phyloP scores from a whole-genome alignment of 2,888 invertebrate species.

The Pollenia amentaria region DNA sequence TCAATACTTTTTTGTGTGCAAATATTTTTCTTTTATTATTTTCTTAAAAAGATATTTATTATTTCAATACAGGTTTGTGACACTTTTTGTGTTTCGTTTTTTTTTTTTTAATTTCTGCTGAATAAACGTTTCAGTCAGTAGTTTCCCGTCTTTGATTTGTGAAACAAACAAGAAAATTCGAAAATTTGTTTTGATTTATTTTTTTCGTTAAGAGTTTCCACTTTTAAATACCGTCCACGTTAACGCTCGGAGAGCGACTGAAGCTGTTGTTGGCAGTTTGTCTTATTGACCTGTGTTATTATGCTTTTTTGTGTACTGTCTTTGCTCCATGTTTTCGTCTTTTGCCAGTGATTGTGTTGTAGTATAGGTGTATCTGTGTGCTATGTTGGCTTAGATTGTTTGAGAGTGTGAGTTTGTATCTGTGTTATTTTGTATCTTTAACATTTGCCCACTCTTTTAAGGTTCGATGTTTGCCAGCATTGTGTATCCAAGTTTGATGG shows the following conservation, averaged over 20 bases:
- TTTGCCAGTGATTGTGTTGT: constrained; percentile 15
- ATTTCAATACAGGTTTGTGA: constrained; percentile 64
- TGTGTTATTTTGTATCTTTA: constrained; percentile 23
- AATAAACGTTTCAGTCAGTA: constrained; percentile 44
- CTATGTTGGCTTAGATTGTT: constrained; percentile 10
- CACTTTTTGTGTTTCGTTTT: constrained; percentile 50
- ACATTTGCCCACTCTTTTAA: not conserved
- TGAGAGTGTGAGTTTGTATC: not conserved
- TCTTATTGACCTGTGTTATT: constrained; percentile 46
- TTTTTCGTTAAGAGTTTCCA: constrained; percentile 60
- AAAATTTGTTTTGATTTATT: constrained; percentile 6
- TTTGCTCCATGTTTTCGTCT: constrained; percentile 27
- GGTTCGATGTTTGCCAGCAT: constrained; percentile 30
- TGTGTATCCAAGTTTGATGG: not conserved
- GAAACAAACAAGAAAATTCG: constrained; percentile 57
- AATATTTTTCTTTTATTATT: constrained; percentile 41
- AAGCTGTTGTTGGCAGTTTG: constrained; percentile 73
- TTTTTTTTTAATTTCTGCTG: constrained; percentile 14
- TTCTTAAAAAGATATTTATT: constrained; percentile 20
- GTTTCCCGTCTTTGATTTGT: constrained; percentile 47
- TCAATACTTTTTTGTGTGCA: constrained; percentile 41
- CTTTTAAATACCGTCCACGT: constrained; percentile 81
- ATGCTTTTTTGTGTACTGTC: constrained; percentile 14
- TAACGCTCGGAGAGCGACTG: constrained; percentile 84
- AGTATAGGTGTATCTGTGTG: constrained; percentile 31